Percentiles rank a stretch among this genome's conserved stretches.
These are phyloP conservation scores for Hypomecis punctinalis DNA, from an alignment of 2,888 invertebrate genomes.

Conservation along the genomic window DNA sequence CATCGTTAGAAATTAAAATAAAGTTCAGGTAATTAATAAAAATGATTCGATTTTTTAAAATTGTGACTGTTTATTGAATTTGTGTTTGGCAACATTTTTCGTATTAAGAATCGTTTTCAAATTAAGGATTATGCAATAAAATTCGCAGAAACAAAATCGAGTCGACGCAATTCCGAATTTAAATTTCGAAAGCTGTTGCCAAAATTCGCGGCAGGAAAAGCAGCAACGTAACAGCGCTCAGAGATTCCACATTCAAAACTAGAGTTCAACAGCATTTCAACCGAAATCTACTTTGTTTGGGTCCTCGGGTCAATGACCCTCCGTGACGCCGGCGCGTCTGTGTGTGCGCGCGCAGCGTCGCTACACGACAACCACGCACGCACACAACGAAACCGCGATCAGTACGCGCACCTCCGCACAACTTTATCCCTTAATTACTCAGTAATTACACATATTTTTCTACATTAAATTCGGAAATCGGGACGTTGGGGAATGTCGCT, in stretches of 20 bases:
- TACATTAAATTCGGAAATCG: conserved; percentile 48
- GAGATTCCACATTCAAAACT: conserved; percentile 76
- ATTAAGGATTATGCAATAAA: conserved; percentile 30
- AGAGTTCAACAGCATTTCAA: conserved; percentile 83
- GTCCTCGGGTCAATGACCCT: conserved; percentile 80
- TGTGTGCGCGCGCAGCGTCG: conserved; percentile 73
- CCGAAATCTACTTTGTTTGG: conserved; percentile 85
- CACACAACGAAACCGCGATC: conserved; percentile 61
- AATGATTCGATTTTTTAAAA: too few species aligned
- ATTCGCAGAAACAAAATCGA: conserved; percentile 4
- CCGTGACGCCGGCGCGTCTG: conserved; percentile 70
- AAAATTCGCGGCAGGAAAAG: conserved; percentile 70
- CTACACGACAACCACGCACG: conserved; percentile 62
- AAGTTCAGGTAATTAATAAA: neutral
- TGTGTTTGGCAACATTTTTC: neutral
- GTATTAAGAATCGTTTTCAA: conserved; percentile 6
- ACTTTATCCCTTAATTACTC: conserved; percentile 75
- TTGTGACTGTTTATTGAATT: neutral
- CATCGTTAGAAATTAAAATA: neutral
- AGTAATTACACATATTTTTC: conserved; percentile 56
- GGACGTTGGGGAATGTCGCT: conserved; percentile 44
- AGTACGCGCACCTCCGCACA: conserved; percentile 58
- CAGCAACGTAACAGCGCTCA: conserved; percentile 62
- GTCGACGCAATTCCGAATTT: conserved; percentile 40
- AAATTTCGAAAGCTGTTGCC: conserved; percentile 53